These are phyloP conservation scores for Erinaceus europaeus DNA, from an alignment of 2,113 vertebrate species.

Conservation along the genomic window DNA sequence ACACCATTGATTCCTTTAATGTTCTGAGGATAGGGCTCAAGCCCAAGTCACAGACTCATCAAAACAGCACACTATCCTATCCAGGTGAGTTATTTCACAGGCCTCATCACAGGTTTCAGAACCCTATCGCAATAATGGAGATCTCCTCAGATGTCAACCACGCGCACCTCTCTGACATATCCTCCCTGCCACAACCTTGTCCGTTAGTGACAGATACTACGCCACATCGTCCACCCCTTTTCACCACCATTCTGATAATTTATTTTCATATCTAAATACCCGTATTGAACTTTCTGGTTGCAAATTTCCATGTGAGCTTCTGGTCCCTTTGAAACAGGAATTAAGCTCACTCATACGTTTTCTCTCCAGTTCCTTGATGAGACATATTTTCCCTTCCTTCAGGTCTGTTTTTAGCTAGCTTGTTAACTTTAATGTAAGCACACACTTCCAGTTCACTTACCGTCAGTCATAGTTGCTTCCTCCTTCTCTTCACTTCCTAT, in stretches of 20 bases:
- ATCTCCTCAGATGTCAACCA: neutral
- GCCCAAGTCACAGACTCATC: too few relatives aligned
- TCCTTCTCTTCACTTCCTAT: neutral
- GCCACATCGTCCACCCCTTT: neutral
- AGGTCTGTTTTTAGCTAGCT: neutral
- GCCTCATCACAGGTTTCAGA: neutral
- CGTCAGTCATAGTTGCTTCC: neutral
- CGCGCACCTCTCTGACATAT: too few relatives aligned
- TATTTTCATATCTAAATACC: neutral
- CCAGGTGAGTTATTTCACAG: too few relatives aligned
- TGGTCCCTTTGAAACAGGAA: neutral
- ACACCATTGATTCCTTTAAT: too few relatives aligned
- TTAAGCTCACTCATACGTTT: neutral
- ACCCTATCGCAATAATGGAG: neutral
- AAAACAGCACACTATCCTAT: too few relatives aligned
- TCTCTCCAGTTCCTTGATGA: neutral
- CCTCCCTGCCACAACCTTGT: neutral
- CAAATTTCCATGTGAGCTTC: neutral
- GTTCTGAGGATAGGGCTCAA: too few relatives aligned
- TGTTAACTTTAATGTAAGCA: neutral
- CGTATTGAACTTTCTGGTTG: neutral
- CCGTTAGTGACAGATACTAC: neutral
- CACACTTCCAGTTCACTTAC: neutral
- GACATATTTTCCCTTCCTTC: neutral
- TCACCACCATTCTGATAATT: neutral